Evolutionary conservation across 2,113 vertebrate genomes (phyloP), one percentile per base, ranked within the genome.

Genomic region (Polypterus senegalus): DNA sequence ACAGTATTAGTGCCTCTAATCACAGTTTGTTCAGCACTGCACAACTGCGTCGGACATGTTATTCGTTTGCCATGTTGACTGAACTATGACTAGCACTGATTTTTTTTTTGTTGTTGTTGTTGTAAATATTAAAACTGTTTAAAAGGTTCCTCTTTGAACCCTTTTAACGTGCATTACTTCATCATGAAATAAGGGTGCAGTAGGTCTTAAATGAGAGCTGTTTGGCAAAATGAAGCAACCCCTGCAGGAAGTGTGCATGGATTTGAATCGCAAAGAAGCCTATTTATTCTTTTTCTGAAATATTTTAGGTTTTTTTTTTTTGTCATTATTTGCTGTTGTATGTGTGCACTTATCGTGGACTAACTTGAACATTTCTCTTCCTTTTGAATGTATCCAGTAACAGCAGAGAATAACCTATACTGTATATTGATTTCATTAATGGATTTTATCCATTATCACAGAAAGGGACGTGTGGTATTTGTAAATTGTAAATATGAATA

Each of bases 341-440:
- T 71, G 71, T 73, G 74, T 77, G 73, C 72, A 70, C 72, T 79
- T 75, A 73, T 66, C 75, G 67, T 71, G 63, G 27, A 79, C 75
- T 75, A 72, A 73, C 68, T 72, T 77, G 64, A 84, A 73, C 65
- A 70, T 74, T 74, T 79, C 79, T 79, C 82, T 75, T 27, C 27
- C 27, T 70, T 84, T 74, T 85, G 88, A 93, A 91, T 93, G 91
- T 91, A 88, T 85, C 80, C 82, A 69, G 76, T 84, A 80, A 70
- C 68, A 70, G 74, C 76, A 78, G 81, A 60, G 81, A 77, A 79
- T 74, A 73, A 63, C 71, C 56, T 69, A 73, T 61, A 77, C 54
- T 82, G 70, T 76, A 67, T 51, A 62, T 44, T 75, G 57, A 70
- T 77, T 79, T 69, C 61, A 66, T 49, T 67, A 5, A 49, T 63